Percentiles rank a stretch among this genome's conserved stretches.
phyloP scores from a whole-genome alignment of 2,888 invertebrate genomes.

The Lepidocyrtoides sp. region DNA sequence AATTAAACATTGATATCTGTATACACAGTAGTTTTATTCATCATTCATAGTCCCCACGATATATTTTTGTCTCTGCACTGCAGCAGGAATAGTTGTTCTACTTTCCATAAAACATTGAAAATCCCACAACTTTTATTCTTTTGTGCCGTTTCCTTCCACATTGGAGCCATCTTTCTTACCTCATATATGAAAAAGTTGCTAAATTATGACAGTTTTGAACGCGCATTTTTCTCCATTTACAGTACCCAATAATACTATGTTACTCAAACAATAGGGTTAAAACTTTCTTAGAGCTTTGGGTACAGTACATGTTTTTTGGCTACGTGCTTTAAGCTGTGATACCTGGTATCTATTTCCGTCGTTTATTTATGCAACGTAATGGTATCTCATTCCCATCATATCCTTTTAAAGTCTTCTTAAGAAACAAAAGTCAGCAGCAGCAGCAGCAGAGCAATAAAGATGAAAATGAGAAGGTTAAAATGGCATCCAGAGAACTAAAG shows the following conservation, averaged over 20 bases:
- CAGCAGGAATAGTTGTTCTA: neutral
- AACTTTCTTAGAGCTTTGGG: no score
- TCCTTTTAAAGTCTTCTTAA: neutral
- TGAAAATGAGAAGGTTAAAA: constrained; percentile 28
- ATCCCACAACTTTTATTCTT: neutral
- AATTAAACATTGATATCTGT: no score
- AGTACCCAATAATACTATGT: no score
- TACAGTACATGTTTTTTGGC: no score
- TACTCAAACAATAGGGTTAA: no score
- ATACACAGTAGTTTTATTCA: no score
- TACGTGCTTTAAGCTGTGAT: no score
- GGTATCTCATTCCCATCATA: neutral
- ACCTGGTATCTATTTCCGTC: no score
- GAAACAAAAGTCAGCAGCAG: constrained; percentile 11
- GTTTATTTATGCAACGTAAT: neutral
- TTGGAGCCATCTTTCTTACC: neutral
- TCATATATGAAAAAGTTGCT: no score
- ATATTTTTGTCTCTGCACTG: neutral
- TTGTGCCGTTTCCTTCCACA: neutral
- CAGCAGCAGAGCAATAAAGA: constrained; percentile 26
- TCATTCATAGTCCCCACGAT: no score
- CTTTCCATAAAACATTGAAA: neutral
- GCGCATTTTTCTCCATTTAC: no score
- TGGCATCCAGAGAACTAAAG: neutral
- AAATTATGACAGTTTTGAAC: no score